phyloP scores from a whole-genome alignment of 2,888 invertebrate species.

The Brenthis ino region DNA sequence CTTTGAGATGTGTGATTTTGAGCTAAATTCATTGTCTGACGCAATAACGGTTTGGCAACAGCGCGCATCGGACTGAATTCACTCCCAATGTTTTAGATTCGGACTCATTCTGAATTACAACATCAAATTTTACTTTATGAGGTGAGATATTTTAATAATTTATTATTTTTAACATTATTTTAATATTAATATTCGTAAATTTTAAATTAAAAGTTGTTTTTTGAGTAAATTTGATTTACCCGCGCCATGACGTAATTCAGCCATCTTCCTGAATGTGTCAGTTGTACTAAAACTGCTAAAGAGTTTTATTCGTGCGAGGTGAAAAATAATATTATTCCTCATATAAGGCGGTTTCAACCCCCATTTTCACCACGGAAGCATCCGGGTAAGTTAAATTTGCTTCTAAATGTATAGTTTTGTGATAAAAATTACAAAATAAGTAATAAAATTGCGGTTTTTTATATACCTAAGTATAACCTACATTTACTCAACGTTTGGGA shows the following conservation, averaged over 20 bases:
- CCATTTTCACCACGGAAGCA: constrained; percentile 72
- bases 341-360: constrained; percentile 62
- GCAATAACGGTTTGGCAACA: constrained; percentile 80
- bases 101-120: constrained; percentile 53
- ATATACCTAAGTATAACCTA: constrained; percentile 47
- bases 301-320: constrained; percentile 60
- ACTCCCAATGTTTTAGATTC: constrained; percentile 61
- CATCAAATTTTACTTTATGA: constrained; percentile 61
- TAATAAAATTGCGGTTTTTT: constrained; percentile 32
- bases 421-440: constrained; percentile 9
- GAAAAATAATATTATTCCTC: constrained; percentile 59
- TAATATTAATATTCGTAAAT: constrained; percentile 22
- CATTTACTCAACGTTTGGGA: constrained; percentile 34
- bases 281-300: constrained; percentile 67
- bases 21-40: constrained; percentile 74
- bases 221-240: constrained; percentile 67
- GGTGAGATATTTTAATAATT: constrained; percentile 55
- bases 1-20: constrained; percentile 73
- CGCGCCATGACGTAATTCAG: constrained; percentile 74
- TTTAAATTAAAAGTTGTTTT: constrained; percentile 43
- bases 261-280: constrained; percentile 61
- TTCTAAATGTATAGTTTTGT: constrained; percentile 37
- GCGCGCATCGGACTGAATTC: constrained; percentile 68
- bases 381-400: constrained; percentile 71
- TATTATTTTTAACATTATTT: constrained; percentile 24